Evolutionary conservation across 2,797 vertebrate species (phyloP).

Genomic region (Fratercula arctica): DNA sequence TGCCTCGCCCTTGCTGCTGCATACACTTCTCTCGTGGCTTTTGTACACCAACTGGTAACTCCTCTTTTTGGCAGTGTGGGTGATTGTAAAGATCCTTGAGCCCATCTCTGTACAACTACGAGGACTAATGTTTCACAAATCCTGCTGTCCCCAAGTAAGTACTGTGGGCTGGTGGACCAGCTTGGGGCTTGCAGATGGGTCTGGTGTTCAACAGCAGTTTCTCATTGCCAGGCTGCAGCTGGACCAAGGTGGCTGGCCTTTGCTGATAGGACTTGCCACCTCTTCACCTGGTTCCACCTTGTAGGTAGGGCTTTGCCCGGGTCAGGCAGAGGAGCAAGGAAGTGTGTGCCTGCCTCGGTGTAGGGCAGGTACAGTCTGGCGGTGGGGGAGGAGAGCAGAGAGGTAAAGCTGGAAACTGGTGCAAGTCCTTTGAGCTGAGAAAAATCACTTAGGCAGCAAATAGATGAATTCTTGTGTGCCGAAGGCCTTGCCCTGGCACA

Average conservation of each 20-base stretch:
- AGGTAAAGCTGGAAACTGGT: background rate
- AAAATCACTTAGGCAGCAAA: background rate
- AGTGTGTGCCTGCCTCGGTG: rapidly evolving
- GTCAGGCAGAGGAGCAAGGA: background rate
- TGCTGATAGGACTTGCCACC: background rate
- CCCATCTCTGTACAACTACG: rapidly evolving
- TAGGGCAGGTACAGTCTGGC: background rate
- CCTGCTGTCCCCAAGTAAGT: background rate
- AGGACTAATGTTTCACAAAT: background rate
- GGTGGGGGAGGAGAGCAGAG: background rate
- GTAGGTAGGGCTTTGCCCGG: background rate
- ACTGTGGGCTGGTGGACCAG: background rate
- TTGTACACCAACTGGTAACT: background rate
- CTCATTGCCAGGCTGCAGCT: background rate
- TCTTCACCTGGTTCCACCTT: background rate
- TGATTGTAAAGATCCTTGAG: background rate
- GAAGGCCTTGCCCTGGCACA: rapidly evolving
- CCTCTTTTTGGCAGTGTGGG: background rate
- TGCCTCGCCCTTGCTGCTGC: background rate
- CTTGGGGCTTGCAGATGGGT: background rate
- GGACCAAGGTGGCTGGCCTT: background rate
- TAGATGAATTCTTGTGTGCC: background rate
- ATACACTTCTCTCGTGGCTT: rapidly evolving
- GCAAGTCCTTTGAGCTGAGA: background rate
- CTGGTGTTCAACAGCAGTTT: background rate